Conservation (phyloP, 2,888 invertebrate genomes). For the Sacculina carcini region DNA sequence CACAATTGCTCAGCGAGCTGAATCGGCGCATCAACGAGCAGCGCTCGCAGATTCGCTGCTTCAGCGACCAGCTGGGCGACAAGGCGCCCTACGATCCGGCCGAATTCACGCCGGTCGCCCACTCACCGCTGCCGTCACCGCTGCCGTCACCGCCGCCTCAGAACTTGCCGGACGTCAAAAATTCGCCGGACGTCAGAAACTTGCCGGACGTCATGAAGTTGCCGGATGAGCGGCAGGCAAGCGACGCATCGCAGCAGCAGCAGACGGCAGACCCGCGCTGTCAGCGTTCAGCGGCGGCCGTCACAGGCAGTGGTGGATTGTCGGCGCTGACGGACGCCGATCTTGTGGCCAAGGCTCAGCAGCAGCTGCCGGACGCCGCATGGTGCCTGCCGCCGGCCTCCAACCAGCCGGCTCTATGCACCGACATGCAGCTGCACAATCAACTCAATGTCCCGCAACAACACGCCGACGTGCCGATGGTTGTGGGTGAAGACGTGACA, state of each 20-base stretch:
- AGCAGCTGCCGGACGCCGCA: not conserved
- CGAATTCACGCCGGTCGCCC: not conserved
- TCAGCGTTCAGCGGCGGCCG: too few relatives aligned
- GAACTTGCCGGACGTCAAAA: not conserved
- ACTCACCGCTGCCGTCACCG: not conserved
- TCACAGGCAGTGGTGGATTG: too few relatives aligned
- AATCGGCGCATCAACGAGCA: not conserved
- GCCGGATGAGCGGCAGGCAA: not conserved
- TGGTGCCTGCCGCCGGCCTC: too few relatives aligned
- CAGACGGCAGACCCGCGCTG: not conserved
- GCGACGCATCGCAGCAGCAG: not conserved
- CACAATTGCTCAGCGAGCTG: not conserved
- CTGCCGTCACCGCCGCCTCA: not conserved
- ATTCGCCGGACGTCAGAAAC: not conserved
- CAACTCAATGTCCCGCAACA: too few relatives aligned
- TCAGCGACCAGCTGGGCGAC: not conserved
- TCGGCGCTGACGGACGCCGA: not conserved
- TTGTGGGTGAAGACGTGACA: too few relatives aligned
- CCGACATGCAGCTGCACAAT: too few relatives aligned
- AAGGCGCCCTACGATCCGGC: slow-evolving; percentile 1
- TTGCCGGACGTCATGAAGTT: not conserved
- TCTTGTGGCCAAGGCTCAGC: not conserved
- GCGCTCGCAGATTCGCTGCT: not conserved
- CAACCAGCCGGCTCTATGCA: too few relatives aligned
- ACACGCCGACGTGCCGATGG: too few relatives aligned